These are phyloP conservation scores for Amphiura filiformis DNA, from an alignment of 35 echinoderm and acorn worm species.

Conservation along the genomic window DNA sequence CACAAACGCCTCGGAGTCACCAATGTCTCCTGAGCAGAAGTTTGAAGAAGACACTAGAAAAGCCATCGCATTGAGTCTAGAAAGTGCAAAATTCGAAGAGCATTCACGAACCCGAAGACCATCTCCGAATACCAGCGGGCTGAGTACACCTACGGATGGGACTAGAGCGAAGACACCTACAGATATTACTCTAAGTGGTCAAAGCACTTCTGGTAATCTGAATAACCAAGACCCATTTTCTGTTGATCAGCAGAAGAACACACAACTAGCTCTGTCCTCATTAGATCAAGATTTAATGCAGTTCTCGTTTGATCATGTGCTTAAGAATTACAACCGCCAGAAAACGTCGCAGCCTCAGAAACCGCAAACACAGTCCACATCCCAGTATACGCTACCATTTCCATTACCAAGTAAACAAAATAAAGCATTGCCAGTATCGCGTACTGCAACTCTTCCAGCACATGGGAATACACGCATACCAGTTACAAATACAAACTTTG, in stretches of 20 bases:
- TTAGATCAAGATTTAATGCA: constrained; percentile 68
- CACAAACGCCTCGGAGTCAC: background rate
- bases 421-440: background rate
- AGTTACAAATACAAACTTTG: background rate
- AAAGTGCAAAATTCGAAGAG: constrained; percentile 59
- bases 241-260: background rate
- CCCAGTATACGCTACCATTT: background rate
- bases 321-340: constrained; percentile 61
- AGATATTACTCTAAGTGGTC: background rate
- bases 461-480: background rate
- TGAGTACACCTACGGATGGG: background rate
- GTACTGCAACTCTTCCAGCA: background rate
- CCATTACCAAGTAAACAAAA: background rate
- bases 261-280: background rate
- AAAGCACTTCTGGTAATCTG: background rate
- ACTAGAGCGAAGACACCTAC: background rate
- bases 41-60: constrained; percentile 54
- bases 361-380: background rate
- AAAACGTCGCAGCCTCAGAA: constrained; percentile 16
- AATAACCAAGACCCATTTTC: background rate
- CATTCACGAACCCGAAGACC: background rate
- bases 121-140: too few species aligned
- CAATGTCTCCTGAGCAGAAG: constrained; percentile 29
- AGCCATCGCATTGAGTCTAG: constrained; percentile 63
- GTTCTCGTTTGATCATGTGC: constrained; percentile 87